Base-by-base conservation (phyloP, 1,140 invertebrate genomes). In the Cecropterus lyciades region DNA sequence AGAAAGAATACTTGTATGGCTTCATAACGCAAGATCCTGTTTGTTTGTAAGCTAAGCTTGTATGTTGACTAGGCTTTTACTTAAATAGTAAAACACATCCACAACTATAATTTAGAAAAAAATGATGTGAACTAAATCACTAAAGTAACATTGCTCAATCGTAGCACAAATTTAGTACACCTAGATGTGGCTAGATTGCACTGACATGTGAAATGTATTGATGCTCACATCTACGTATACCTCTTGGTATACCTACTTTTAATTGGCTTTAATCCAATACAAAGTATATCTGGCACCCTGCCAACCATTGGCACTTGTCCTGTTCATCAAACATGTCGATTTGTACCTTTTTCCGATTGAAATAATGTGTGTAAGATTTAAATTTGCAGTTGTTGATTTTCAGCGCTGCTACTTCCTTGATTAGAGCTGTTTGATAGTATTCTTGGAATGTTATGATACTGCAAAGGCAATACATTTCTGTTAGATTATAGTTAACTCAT, bases 241-340 rank as follows among this genome's bases (percentile, higher is more conserved):
- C 65, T 77, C 55, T 79, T 77, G 72, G 73, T 80, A 40, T 40
- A 80, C 43, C 67, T 68, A 73, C 81, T 89, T 89, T 91, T 91
- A 89, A 91, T 90, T 91, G 89, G 89, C 87, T 82, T 72, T 88
- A 89, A 91, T 91, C 89, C 89, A 90, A 90, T 88, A 88, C 82
- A 88, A 87, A 89, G 79, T 90, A 85, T 82, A 84, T 77, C 79
- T 91, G 89, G 87, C 85, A 77, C 5, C 3, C 7, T 46, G 81
- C 89, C 89, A 91, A 66, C 67, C 80, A 88, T 88, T 80, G 82
- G 84, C 80, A 84, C 80, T 85, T 72, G 79, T 75, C 74, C 77
- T 84, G 80, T 86, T 86, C 84, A 86, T 91, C 81, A 89, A 87
- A 89, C 72, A 81, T 87, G 79, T 89, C 70, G 80, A 91, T 89